Conservation (phyloP, 1,140 invertebrate genomes). For the Druon quercuslanigerum region DNA sequence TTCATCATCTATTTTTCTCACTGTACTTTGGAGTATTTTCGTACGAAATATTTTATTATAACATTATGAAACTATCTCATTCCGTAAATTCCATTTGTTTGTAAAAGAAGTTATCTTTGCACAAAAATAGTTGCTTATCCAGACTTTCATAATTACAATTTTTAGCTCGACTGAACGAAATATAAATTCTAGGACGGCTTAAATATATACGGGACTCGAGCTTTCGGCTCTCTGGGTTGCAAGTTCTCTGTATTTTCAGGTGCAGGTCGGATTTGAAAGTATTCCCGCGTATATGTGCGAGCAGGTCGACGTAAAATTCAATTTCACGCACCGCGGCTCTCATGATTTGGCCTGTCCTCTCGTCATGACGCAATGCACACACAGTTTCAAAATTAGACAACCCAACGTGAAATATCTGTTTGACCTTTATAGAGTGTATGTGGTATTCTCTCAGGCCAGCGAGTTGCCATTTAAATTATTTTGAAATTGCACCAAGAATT, state of each 20-base stretch:
- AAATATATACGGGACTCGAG: conserved; percentile 14
- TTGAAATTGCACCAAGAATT: too few relatives aligned
- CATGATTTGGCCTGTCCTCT: conserved; percentile 44
- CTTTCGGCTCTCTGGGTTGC: conserved; percentile 1
- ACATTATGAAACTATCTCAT: too few relatives aligned
- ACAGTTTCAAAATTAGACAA: background rate
- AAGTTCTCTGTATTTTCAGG: conserved; percentile 15
- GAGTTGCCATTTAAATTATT: background rate
- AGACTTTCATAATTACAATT: conserved; percentile 4
- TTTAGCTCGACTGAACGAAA: conserved; percentile 5
- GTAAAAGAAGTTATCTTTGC: background rate
- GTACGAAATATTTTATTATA: too few relatives aligned
- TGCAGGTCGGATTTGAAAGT: conserved; percentile 29
- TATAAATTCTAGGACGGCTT: conserved; percentile 13
- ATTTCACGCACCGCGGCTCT: conserved; percentile 57
- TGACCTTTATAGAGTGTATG: background rate
- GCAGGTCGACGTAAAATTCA: conserved; percentile 55
- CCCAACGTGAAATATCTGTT: conserved; percentile 13
- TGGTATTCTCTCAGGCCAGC: background rate
- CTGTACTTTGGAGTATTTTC: too few relatives aligned
- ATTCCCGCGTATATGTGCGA: conserved; percentile 22
- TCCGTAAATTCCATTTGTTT: too few relatives aligned
- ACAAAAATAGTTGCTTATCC: conserved; percentile 16
- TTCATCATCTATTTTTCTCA: too few relatives aligned
- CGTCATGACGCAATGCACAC: conserved; percentile 23